These are phyloP conservation scores for Phrynocephalus versicolor DNA, from an alignment of 2,113 vertebrate genomes.

Conservation along the genomic window DNA sequence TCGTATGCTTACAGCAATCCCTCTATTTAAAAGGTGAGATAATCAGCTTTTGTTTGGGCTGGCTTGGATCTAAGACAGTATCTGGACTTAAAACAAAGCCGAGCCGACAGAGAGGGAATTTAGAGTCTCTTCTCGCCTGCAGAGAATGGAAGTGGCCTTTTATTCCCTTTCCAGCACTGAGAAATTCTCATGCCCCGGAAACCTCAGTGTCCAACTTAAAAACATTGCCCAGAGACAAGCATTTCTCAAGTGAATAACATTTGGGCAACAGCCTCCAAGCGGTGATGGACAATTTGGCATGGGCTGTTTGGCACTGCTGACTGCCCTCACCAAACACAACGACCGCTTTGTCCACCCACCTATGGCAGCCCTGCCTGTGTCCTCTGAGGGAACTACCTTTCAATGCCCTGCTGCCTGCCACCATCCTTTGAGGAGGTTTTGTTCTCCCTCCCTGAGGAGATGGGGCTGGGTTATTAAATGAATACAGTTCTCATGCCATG, in stretches of 20 bases:
- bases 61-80: slow-evolving; percentile 73
- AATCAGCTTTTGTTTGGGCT: slow-evolving; percentile 71
- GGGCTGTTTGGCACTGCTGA: slow-evolving; percentile 48
- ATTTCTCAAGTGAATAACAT: slow-evolving; percentile 45
- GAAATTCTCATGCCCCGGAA: slow-evolving; percentile 76
- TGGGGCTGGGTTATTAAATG: not conserved
- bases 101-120: slow-evolving; percentile 49
- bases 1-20: slow-evolving; percentile 54
- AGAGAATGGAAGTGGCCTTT: slow-evolving; percentile 57
- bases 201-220: slow-evolving; percentile 45
- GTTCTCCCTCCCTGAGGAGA: not conserved
- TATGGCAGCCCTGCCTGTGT: not conserved
- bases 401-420: slow-evolving; percentile 10
- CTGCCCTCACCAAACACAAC: slow-evolving; percentile 45
- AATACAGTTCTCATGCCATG: slow-evolving; percentile 5
- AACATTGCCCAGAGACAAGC: slow-evolving; percentile 65
- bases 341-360: slow-evolving; percentile 50
- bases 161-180: slow-evolving; percentile 59
- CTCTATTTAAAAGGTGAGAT: slow-evolving; percentile 75
- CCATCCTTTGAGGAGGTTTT: slow-evolving; percentile 25
- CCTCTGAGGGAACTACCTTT: slow-evolving; percentile 34
- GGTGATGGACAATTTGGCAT: slow-evolving; percentile 30
- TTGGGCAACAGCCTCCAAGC: slow-evolving; percentile 52
- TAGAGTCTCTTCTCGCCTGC: slow-evolving; percentile 38
- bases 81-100: slow-evolving; percentile 66